Conservation (phyloP, 1,140 invertebrate genomes). For the Eciton burchellii region DNA sequence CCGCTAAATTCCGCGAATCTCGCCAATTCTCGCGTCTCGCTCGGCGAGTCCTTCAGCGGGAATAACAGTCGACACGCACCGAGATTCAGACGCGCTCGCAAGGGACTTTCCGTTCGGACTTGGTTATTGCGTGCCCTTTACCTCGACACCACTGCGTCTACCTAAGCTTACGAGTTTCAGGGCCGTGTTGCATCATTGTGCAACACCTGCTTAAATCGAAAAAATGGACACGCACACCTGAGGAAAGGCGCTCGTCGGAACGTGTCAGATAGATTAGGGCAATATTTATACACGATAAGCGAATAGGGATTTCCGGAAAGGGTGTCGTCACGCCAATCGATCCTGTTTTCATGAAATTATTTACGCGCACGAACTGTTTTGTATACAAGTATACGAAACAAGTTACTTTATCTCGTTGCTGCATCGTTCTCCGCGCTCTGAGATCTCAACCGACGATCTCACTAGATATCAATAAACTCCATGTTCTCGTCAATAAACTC, state of each 20-base stretch:
- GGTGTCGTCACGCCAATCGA: not conserved
- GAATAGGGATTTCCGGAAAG: not conserved
- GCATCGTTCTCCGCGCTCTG: too few species aligned
- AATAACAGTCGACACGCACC: not conserved
- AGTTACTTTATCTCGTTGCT: too few species aligned
- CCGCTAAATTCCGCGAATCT: too few species aligned
- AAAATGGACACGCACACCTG: slow-evolving; percentile 1
- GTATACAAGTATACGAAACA: too few species aligned
- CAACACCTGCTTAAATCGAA: not conserved
- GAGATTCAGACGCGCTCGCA: too few species aligned
- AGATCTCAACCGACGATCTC: too few species aligned
- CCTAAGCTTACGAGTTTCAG: slow-evolving; percentile 19
- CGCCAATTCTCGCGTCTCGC: too few species aligned
- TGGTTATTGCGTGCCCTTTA: not conserved
- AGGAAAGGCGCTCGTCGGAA: not conserved
- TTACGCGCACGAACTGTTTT: too few species aligned
- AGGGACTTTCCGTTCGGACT: not conserved
- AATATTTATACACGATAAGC: not conserved
- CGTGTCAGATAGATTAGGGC: not conserved
- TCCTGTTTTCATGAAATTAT: not conserved
- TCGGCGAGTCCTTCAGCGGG: too few species aligned
- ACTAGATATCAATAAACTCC: too few species aligned
- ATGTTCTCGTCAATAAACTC: too few species aligned
- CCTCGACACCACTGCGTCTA: slow-evolving; percentile 8
- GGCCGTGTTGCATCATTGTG: slow-evolving; percentile 20